phyloP scores from a whole-genome alignment of 2,113 vertebrate species.

The Corythornis madagascariensis region DNA sequence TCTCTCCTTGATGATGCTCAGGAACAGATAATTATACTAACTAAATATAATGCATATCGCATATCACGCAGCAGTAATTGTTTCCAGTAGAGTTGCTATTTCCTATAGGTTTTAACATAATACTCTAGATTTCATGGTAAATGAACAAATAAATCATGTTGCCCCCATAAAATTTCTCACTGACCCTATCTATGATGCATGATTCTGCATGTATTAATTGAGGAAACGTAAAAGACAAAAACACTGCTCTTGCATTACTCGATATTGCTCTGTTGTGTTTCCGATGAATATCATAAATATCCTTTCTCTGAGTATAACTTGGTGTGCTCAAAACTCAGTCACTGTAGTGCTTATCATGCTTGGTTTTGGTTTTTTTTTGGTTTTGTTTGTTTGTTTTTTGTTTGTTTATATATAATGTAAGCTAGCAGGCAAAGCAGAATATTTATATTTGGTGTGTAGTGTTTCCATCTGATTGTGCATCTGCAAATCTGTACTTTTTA shows the following conservation, averaged over 20 bases:
- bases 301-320: not conserved
- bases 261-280: not conserved
- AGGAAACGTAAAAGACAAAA: not conserved
- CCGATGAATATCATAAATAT: not conserved
- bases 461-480: not conserved
- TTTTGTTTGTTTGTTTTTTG: not conserved
- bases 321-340: not conserved
- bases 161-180: not conserved
- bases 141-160: slow-evolving; percentile 39
- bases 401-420: not conserved
- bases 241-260: not conserved
- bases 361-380: not conserved
- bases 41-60: slow-evolving; percentile 22
- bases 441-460: not conserved
- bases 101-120: slow-evolving; percentile 34
- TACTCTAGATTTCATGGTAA: slow-evolving; percentile 47
- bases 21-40: slow-evolving; percentile 52
- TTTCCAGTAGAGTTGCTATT: slow-evolving; percentile 34
- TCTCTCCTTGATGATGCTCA: slow-evolving; percentile 27
- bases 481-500: not conserved
- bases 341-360: not conserved
- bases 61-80: not conserved
- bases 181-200: not conserved
- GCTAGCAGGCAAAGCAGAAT: not conserved
- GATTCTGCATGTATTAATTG: not conserved